phyloP scores from a whole-genome alignment of 2,888 invertebrate genomes.

The Ophion obscuratus region DNA sequence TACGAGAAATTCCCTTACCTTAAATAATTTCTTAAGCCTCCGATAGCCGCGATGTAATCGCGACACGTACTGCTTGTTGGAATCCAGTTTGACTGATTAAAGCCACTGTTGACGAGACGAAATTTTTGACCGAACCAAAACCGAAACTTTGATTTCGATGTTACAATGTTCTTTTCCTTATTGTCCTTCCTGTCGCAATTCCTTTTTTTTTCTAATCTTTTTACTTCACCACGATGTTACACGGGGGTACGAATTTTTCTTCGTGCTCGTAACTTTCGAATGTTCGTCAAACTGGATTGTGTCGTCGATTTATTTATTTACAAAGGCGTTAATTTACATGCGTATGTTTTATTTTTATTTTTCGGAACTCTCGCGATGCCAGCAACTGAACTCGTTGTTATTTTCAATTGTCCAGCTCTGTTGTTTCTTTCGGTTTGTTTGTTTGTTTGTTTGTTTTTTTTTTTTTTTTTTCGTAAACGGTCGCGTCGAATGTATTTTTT shows the following conservation, averaged over 20 bases:
- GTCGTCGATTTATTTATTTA: slow-evolving; percentile 47
- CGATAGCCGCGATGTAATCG: slow-evolving; percentile 84
- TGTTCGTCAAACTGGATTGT: slow-evolving; percentile 44
- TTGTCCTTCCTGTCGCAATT: slow-evolving; percentile 1
- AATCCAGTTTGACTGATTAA: slow-evolving; percentile 84
- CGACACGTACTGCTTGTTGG: slow-evolving; percentile 84
- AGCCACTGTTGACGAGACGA: slow-evolving; percentile 79
- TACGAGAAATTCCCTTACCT: slow-evolving; percentile 77
- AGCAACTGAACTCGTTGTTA: slow-evolving; percentile 41
- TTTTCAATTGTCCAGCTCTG: slow-evolving; percentile 10
- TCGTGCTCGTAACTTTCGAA: slow-evolving; percentile 21
- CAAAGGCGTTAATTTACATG: slow-evolving; percentile 25
- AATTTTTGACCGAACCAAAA: slow-evolving; percentile 58
- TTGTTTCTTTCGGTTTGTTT: slow-evolving; percentile 11
- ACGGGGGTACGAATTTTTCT: slow-evolving; percentile 23
- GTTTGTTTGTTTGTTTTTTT: too few species aligned
- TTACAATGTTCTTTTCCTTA: slow-evolving; percentile 12
- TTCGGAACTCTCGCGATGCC: slow-evolving; percentile 44
- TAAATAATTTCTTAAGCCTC: slow-evolving; percentile 83
- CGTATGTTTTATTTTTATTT: slow-evolving; percentile 8
- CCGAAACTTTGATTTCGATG: slow-evolving; percentile 35
- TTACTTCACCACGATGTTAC: slow-evolving; percentile 34
- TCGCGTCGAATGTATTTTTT: slow-evolving; percentile 17
- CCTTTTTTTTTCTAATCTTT: neutral
- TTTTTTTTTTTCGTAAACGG: slow-evolving; percentile 20